A percentile compares a stretch with the other conserved stretches of the same genome.
These are phyloP conservation scores for Melanotus villosus DNA, from an alignment of 2,888 invertebrate species.

Conservation along the genomic window DNA sequence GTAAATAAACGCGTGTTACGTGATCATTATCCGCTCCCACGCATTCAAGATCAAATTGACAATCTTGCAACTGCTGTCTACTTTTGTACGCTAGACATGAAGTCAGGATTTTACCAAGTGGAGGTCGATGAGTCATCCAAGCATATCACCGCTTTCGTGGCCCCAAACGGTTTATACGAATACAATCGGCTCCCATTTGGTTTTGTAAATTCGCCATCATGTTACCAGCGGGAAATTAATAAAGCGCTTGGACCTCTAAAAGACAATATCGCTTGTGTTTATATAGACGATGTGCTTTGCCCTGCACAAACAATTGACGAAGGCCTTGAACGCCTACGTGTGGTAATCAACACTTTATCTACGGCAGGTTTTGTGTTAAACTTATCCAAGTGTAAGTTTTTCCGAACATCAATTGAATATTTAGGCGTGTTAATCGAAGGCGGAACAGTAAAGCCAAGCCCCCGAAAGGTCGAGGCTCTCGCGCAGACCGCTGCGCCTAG, in stretches of 20 bases:
- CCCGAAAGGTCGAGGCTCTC: constrained; percentile 34
- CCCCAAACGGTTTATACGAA: constrained; percentile 2
- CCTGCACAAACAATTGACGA: constrained; percentile 6
- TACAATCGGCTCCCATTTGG: constrained; percentile 18
- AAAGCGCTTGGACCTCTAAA: not conserved
- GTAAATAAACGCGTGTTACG: not conserved
- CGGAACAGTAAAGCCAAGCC: constrained; percentile 36
- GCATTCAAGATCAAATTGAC: constrained; percentile 1
- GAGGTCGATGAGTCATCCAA: not conserved
- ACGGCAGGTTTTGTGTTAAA: constrained; percentile 40
- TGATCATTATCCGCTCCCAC: not conserved
- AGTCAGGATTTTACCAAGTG: not conserved
- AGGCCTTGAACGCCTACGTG: not conserved
- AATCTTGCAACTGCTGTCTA: not conserved
- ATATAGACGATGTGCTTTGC: constrained; percentile 10
- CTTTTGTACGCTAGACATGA: not conserved
- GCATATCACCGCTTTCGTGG: constrained; percentile 7
- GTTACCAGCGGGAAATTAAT: constrained; percentile 28
- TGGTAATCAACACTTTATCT: not conserved
- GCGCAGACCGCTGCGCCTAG: constrained; percentile 28
- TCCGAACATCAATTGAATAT: constrained; percentile 34
- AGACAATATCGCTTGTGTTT: not conserved
- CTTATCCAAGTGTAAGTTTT: constrained; percentile 40
- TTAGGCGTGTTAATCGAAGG: constrained; percentile 33
- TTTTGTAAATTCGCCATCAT: constrained; percentile 19